Conservation (phyloP, 2,113 vertebrate species). For the Chaetodon trifascialis region DNA sequence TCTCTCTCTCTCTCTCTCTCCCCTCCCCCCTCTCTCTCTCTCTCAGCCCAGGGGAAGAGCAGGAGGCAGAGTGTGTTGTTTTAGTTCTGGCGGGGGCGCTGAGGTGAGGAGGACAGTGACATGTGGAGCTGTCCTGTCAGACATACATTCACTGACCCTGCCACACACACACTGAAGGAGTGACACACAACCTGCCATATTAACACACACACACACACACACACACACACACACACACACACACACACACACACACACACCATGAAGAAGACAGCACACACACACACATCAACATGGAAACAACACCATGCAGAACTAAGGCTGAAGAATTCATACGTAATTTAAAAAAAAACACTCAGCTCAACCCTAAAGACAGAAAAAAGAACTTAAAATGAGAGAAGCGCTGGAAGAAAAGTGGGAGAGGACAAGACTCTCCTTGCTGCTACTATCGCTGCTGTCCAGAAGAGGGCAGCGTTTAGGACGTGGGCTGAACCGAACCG, state of each 20-base stretch:
- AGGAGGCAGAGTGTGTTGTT: conserved; percentile 84
- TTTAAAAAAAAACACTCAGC: conserved; percentile 31
- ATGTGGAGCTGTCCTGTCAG: conserved; percentile 54
- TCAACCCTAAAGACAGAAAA: conserved; percentile 45
- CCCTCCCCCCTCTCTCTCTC: conserved; percentile 3
- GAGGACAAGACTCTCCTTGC: conserved; percentile 66
- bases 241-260: conserved; percentile 25
- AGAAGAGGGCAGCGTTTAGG: conserved; percentile 61
- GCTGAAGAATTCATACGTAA: conserved; percentile 60
- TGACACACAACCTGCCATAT: conserved; percentile 62
- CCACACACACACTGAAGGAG: conserved; percentile 65
- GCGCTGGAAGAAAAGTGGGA: conserved; percentile 64
- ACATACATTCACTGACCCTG: conserved; percentile 64
- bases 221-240: conserved; percentile 47
- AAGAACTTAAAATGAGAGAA: neutral
- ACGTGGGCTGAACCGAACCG: conserved; percentile 50
- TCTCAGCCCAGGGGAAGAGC: conserved; percentile 82
- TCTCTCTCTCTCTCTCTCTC: conserved; percentile 3
- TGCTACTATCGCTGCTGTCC: conserved; percentile 76
- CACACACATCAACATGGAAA: conserved; percentile 41
- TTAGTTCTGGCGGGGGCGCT: conserved; percentile 69
- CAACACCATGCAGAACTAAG: conserved; percentile 42
- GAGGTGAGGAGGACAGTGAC: conserved; percentile 66
- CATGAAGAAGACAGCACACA: conserved; percentile 25
- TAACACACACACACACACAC: conserved; percentile 36